A percentile compares a stretch with the other conserved stretches of the same genome.
Conservation (phyloP, 2,797 vertebrate species). For the Iguana delicatissima region DNA sequence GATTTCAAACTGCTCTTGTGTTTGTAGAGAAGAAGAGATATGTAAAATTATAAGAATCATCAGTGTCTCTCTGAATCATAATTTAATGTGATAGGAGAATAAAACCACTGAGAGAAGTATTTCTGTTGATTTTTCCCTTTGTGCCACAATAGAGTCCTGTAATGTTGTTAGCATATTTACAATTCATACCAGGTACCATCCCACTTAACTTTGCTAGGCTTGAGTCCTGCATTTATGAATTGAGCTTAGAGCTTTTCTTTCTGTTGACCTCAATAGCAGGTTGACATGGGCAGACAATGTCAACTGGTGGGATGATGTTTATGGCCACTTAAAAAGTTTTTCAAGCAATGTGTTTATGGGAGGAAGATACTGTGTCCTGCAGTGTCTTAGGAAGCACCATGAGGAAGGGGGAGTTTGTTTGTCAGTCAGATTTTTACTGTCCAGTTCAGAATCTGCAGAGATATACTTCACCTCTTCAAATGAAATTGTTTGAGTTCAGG, state of each 20-base stretch:
- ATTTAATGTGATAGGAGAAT: neutral
- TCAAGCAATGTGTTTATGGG: neutral
- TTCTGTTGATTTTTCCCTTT: neutral
- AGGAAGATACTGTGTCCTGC: neutral
- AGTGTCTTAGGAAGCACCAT: neutral
- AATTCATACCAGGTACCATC: neutral
- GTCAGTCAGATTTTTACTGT: neutral
- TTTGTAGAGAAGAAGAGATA: neutral
- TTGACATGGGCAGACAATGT: neutral
- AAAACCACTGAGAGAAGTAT: neutral
- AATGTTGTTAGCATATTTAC: neutral
- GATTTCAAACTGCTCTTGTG: neutral
- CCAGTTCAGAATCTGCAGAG: neutral
- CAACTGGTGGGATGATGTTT: neutral
- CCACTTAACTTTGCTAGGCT: neutral
- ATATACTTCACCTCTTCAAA: neutral
- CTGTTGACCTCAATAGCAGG: neutral
- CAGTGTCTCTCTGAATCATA: neutral
- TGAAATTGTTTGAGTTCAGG: neutral
- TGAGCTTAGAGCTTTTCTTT: constrained; percentile 3
- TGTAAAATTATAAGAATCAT: too few relatives aligned
- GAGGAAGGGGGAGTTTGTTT: neutral
- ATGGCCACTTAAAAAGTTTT: neutral
- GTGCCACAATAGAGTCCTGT: neutral
- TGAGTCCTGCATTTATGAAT: neutral